Percentiles rank a stretch among this genome's conserved stretches.
These are phyloP conservation scores for Caenorhabditis wallacei DNA, from an alignment of 2,888 invertebrate genomes.

Conservation along the genomic window DNA sequence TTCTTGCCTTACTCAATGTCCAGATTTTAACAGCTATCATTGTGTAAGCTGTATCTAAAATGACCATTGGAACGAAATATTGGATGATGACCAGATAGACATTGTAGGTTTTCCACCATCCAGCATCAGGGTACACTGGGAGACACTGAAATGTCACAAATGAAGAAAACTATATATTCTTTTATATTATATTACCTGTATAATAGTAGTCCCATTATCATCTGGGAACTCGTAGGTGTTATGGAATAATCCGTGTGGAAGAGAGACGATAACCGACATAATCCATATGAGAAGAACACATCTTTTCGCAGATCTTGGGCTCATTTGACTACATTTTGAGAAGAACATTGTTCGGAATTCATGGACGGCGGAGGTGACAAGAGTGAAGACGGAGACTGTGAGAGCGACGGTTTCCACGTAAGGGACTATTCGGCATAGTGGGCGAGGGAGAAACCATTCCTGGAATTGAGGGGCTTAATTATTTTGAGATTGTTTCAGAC, in stretches of 20 bases:
- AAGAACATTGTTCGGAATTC: constrained; percentile 86
- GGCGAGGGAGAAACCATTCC: constrained; percentile 91
- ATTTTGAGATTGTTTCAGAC: too few species aligned
- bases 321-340: constrained; percentile 71
- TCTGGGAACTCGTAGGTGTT: constrained; percentile 43
- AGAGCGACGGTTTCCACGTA: constrained; percentile 92
- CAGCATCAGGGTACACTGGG: constrained; percentile 70
- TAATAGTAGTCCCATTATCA: constrained; percentile 22
- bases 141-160: constrained; percentile 75
- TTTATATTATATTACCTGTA: constrained; percentile 51
- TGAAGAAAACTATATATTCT: too few species aligned
- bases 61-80: constrained; percentile 90
- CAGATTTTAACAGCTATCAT: constrained; percentile 89
- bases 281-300: constrained; percentile 75
- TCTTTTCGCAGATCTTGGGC: constrained; percentile 66
- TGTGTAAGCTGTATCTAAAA: constrained; percentile 91
- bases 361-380: constrained; percentile 92
- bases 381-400: constrained; percentile 92
- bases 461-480: constrained; percentile 83
- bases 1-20: constrained; percentile 42
- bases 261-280: constrained; percentile 71
- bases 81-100: constrained; percentile 84
- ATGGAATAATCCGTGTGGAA: constrained; percentile 78
- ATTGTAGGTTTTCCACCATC: constrained; percentile 82
- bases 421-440: constrained; percentile 93